A percentile compares a stretch with the other conserved stretches of the same genome.
These are phyloP conservation scores for Drosophila saltans DNA, from an alignment of 1,140 invertebrate species.

Conservation along the genomic window DNA sequence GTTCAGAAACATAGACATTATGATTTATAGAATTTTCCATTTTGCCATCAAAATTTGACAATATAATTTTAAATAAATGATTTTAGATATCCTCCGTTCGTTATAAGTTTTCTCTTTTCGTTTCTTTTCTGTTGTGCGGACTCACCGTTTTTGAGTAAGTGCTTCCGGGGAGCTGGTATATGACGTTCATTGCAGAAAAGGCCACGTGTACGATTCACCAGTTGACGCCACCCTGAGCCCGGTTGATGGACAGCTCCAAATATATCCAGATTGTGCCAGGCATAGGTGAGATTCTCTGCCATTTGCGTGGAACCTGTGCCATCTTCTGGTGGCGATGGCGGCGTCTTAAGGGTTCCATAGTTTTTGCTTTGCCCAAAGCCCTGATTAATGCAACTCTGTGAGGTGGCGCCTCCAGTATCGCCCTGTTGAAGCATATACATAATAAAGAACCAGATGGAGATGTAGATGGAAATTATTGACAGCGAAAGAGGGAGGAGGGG, in stretches of 20 bases:
- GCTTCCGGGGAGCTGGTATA: constrained; percentile 85
- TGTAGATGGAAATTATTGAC: constrained; percentile 9
- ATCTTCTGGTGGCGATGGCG: constrained; percentile 30
- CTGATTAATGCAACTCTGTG: constrained; percentile 67
- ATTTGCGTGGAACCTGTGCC: constrained; percentile 26
- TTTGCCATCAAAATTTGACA: not conserved
- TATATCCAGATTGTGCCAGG: constrained; percentile 89
- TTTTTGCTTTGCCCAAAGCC: constrained; percentile 67
- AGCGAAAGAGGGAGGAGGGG: not conserved
- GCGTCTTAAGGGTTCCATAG: constrained; percentile 65
- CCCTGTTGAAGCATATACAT: not conserved
- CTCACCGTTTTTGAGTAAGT: constrained; percentile 86
- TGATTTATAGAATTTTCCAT: not conserved
- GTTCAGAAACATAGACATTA: not conserved
- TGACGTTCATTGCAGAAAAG: constrained; percentile 78
- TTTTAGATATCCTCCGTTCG: too few relatives aligned
- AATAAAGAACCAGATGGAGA: not conserved
- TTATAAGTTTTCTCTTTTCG: too few relatives aligned
- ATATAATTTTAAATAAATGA: too few relatives aligned
- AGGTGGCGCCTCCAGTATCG: constrained; percentile 4
- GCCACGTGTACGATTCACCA: constrained; percentile 83
- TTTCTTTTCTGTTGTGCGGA: not conserved
- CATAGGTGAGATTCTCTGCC: constrained; percentile 86
- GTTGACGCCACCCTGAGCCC: constrained; percentile 71
- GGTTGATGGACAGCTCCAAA: constrained; percentile 83